Evolutionary conservation across 2,888 invertebrate species (phyloP).

Genomic region (Hydrotaea cyrtoneurina): DNA sequence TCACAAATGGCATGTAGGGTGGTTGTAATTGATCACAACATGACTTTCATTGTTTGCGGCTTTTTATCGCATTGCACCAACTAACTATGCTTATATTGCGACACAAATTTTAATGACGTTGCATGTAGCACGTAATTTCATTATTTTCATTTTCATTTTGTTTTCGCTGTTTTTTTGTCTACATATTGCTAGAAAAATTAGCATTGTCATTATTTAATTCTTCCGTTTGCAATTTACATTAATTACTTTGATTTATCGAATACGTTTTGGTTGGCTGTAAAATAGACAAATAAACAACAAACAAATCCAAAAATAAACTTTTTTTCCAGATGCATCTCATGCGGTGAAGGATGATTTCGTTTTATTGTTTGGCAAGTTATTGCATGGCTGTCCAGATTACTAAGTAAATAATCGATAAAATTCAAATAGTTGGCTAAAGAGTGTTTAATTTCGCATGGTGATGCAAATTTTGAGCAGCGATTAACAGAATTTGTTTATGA

Average conservation of each 20-base stretch:
- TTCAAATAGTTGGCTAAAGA: not conserved
- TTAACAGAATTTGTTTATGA: not conserved
- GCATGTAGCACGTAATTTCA: constrained; percentile 61
- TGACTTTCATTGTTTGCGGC: constrained; percentile 19
- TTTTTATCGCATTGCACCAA: not conserved
- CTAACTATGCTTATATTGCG: constrained; percentile 14
- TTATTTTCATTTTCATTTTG: constrained; percentile 21
- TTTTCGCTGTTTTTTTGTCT: not conserved
- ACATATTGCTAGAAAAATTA: too few species aligned
- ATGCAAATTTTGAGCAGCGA: not conserved
- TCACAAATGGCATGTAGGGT: not conserved
- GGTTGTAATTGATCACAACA: not conserved
- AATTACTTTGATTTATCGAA: constrained; percentile 36
- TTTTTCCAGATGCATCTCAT: not conserved
- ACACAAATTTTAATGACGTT: constrained; percentile 46
- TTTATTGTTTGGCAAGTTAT: not conserved
- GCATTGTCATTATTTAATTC: constrained; percentile 39
- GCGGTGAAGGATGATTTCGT: not conserved
- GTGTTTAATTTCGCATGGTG: not conserved
- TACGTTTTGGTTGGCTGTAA: not conserved
- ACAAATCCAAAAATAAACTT: not conserved
- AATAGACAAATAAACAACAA: not conserved
- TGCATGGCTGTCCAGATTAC: not conserved
- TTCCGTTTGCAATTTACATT: constrained; percentile 48
- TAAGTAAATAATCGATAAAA: not conserved